Conservation (phyloP, 2,888 invertebrate genomes). For the Apotomis capreana region DNA sequence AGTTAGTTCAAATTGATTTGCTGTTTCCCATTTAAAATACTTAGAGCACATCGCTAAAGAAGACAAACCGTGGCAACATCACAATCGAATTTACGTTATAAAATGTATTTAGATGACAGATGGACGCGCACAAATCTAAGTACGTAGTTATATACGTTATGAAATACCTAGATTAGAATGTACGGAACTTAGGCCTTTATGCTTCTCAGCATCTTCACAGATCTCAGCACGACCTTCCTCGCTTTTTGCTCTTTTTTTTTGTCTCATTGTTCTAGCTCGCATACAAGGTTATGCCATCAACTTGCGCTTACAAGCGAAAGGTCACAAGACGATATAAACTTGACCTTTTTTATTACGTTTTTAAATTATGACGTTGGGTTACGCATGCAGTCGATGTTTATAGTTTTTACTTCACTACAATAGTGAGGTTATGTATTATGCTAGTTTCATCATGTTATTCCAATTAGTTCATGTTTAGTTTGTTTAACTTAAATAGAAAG, state of each 20-base stretch:
- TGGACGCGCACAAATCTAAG: too few species aligned
- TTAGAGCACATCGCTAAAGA: too few species aligned
- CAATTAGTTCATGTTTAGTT: too few species aligned
- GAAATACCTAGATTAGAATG: too few species aligned
- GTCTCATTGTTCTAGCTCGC: conserved; percentile 17
- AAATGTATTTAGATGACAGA: too few species aligned
- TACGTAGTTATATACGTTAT: too few species aligned
- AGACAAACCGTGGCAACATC: too few species aligned
- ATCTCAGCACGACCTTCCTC: conserved; percentile 13
- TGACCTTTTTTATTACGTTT: not conserved
- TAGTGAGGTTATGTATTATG: conserved; percentile 14
- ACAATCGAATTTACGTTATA: too few species aligned
- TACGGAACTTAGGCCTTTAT: too few species aligned
- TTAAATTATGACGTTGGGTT: not conserved
- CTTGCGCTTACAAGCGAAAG: not conserved
- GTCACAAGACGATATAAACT: not conserved
- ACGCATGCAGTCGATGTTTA: conserved; percentile 14
- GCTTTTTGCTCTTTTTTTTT: conserved; percentile 13
- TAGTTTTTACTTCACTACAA: conserved; percentile 24
- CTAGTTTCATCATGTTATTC: not conserved
- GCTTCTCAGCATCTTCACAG: not conserved
- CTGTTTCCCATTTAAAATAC: too few species aligned
- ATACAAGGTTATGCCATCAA: conserved; percentile 26
- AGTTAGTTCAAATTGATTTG: too few species aligned
- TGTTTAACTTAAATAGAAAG: too few species aligned